Base-by-base conservation (phyloP, 2,888 invertebrate genomes). In the Ectemnius cavifrons region DNA sequence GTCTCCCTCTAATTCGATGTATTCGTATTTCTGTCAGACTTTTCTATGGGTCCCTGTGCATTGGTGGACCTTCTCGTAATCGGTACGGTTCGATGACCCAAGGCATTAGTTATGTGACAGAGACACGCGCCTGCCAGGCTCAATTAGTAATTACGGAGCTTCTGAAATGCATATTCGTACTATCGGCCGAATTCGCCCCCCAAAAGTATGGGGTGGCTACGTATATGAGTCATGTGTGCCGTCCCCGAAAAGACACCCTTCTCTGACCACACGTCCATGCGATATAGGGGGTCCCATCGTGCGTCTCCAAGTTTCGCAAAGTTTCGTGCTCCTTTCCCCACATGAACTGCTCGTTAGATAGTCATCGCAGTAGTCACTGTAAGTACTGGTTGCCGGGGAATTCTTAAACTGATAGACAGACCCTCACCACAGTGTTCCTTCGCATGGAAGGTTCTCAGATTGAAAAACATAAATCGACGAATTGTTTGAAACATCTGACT, bases 121-220 rank as follows among this genome's bases (percentile, higher is more conserved):
- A 58, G 71, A 70, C 71, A 71, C 23, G 66, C 66, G 67, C 37
- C 81, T 66, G 81, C 81, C 81, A 75, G 73, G 65, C 73, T 80
- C 78, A 79, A 82, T 82, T 77, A 77, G 79, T 82, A 83, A 83
- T 83, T 81, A 82, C 71, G 59, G 73, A 71, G 66, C 63, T 72
- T 78, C 78, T 81, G 85, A 87, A 88, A 85, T 86, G 84, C 84
- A 83, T 86, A 80, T 86, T 87, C 87, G 83, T 85, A 84, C 86
- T 87, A 87, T 90, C 89, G 85, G 86, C 80, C 84, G 87, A 85
- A 87, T 85, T 87, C 86, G 88, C 87, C 87, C 88, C 88, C 87
- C 85, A 86, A 37, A 89, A 88, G 80, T 80, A 81, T 81, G 84
- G 86, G 83, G 84, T 84, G 85, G 84, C 85, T 81, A 79, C 70